Conservation (phyloP, 2,797 vertebrate species). For the Crocodylus rhombifer region DNA sequence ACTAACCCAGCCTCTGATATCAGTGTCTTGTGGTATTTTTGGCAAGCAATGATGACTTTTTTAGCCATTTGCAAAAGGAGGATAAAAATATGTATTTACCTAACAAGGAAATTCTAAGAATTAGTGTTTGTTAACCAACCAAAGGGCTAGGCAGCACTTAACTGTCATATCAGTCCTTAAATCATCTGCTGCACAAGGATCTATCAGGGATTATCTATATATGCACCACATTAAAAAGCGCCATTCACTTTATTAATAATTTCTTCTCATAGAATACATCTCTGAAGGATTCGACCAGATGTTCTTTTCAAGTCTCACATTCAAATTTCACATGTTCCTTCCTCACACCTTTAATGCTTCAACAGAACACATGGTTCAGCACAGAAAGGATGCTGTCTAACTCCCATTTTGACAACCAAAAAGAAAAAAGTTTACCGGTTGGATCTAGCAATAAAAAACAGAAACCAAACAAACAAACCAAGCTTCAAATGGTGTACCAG, state of each 20-base stretch:
- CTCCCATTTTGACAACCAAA: not conserved
- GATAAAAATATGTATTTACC: not conserved
- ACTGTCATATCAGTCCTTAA: not conserved
- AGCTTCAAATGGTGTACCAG: not conserved
- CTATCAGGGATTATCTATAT: too few species aligned
- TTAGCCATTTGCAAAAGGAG: not conserved
- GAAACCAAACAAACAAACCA: not conserved
- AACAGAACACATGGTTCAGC: not conserved
- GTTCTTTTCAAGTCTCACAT: not conserved
- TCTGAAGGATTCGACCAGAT: not conserved
- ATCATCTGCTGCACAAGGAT: not conserved
- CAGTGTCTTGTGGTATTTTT: not conserved
- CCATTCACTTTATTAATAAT: rapidly evolving
- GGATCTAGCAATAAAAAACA: not conserved
- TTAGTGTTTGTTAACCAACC: not conserved
- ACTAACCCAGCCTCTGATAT: not conserved
- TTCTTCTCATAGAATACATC: not conserved
- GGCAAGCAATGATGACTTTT: not conserved
- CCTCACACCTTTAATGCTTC: not conserved
- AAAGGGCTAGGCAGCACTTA: not conserved
- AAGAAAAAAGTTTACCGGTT: not conserved
- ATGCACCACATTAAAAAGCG: too few species aligned
- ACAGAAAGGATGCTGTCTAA: not conserved
- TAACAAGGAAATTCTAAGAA: not conserved
- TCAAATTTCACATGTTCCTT: not conserved